Base-by-base conservation (phyloP, 2,113 vertebrate genomes). In the Triplophysa siluroides region DNA sequence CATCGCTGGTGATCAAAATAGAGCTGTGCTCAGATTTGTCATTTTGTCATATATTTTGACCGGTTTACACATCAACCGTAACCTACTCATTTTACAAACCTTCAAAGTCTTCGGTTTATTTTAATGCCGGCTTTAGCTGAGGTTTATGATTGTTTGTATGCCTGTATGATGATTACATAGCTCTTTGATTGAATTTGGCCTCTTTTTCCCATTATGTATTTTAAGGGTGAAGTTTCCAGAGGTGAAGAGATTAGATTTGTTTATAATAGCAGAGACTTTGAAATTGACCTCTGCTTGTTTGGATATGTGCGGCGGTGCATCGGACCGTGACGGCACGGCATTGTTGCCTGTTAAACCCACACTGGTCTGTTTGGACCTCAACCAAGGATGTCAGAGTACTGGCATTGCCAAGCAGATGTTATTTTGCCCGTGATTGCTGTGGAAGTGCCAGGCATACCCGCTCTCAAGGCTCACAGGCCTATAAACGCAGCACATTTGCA, bases 201-300 rank as follows among this genome's bases (percentile, higher is more conserved):
- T 63, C 8, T 12, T 58, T 10, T 54, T 70, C n/a, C 65, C 47
- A 8, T 71, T 76, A 76, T 81, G 41, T 78, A 66, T 76, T 38
- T 78, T 81, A 18, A 45, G 29, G 29, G 50, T 52, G 50, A 76
- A 62, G 71, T 47, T 78, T 78, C 79, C 69, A 78, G 79, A 78
- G 83, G 75, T 81, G 76, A 70, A 43, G 69, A 76, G 83, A 79
- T 81, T 78, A 84, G 76, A 78, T 78, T 84, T 79, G 79, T 84
- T 81, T 84, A 78, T 75, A 72, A 66, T 76, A 26, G 26, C 63
- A 43, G 75, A 78, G 83, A 50, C 80, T 84, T 84, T 82, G 70
- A 82, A 78, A 76, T 78, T 82, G 83, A 84, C 83, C 83, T 84
- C 80, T 82, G 78, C 73, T 75, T 80, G 77, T 83, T 83, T 86